Percentiles rank a stretch among this genome's conserved stretches.
These are phyloP conservation scores for Cephalopholis sonnerati DNA, from an alignment of 2,113 vertebrate genomes.

Conservation along the genomic window DNA sequence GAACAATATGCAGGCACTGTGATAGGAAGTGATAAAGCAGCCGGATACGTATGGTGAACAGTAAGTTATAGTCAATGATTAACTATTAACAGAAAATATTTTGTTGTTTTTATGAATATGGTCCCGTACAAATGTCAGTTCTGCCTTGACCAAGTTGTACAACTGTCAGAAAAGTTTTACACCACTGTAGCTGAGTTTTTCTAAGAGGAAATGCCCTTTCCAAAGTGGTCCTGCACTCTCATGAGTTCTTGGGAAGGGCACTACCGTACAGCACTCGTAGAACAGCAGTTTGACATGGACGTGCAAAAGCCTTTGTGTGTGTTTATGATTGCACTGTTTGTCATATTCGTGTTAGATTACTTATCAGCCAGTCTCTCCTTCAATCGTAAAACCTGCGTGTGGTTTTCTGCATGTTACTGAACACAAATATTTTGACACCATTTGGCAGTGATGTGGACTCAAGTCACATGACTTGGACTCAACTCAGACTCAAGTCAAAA, in stretches of 20 bases:
- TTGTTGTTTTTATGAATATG: background rate
- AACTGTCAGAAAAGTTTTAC: conserved; percentile 54
- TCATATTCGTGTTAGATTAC: background rate
- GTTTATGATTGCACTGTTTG: background rate
- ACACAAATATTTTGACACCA: conserved; percentile 23
- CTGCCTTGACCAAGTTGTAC: conserved; percentile 38
- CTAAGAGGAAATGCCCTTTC: conserved; percentile 55
- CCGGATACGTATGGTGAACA: background rate
- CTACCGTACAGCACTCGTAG: background rate
- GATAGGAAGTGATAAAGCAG: background rate
- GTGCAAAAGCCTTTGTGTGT: background rate
- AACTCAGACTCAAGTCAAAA: too few relatives aligned
- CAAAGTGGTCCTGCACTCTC: conserved; percentile 12
- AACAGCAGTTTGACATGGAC: background rate
- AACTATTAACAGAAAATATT: background rate
- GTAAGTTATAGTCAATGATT: background rate
- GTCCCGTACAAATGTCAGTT: background rate
- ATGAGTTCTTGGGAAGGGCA: conserved; percentile 3
- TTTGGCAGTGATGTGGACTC: conserved; percentile 1
- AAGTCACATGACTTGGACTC: too few relatives aligned
- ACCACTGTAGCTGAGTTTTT: conserved; percentile 53
- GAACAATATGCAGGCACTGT: background rate
- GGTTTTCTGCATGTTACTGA: conserved; percentile 13
- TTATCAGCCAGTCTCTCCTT: background rate
- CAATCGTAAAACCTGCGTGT: background rate